phyloP scores from a whole-genome alignment of 1,140 invertebrate genomes.

The Leguminivora glycinivorella region DNA sequence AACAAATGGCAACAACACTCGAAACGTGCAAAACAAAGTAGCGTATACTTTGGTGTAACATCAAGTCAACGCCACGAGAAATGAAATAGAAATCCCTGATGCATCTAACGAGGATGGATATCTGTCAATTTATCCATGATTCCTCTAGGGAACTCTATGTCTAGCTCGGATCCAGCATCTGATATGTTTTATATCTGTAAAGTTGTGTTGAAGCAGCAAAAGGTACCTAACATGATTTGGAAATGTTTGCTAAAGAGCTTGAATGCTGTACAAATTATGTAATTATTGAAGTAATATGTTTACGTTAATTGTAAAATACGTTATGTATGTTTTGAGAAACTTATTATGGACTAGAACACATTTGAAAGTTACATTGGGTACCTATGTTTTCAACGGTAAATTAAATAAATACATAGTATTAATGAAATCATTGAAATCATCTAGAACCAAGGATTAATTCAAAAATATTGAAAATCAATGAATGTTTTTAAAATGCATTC shows the following conservation, averaged over 20 bases:
- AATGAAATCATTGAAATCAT: too few species aligned
- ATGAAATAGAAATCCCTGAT: neutral
- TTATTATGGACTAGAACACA: constrained; percentile 5
- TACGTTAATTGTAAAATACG: constrained; percentile 1
- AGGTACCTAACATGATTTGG: neutral
- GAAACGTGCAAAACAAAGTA: neutral
- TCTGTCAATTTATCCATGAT: neutral
- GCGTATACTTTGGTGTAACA: neutral
- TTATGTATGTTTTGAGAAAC: constrained; percentile 15
- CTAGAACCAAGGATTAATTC: too few species aligned
- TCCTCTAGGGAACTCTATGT: neutral
- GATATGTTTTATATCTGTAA: neutral
- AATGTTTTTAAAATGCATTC: too few species aligned
- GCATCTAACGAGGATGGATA: neutral
- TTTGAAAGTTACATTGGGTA: too few species aligned
- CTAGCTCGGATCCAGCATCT: neutral
- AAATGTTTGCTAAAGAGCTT: neutral
- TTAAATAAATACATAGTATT: too few species aligned
- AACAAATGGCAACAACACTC: neutral
- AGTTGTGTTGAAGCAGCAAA: neutral
- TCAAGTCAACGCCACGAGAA: neutral
- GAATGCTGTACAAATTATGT: constrained; percentile 21
- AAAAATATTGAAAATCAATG: too few species aligned
- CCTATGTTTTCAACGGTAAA: neutral
- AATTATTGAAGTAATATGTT: neutral